Evolutionary conservation across 2,797 vertebrate genomes (phyloP).

Genomic region (Urophycis tenuis): DNA sequence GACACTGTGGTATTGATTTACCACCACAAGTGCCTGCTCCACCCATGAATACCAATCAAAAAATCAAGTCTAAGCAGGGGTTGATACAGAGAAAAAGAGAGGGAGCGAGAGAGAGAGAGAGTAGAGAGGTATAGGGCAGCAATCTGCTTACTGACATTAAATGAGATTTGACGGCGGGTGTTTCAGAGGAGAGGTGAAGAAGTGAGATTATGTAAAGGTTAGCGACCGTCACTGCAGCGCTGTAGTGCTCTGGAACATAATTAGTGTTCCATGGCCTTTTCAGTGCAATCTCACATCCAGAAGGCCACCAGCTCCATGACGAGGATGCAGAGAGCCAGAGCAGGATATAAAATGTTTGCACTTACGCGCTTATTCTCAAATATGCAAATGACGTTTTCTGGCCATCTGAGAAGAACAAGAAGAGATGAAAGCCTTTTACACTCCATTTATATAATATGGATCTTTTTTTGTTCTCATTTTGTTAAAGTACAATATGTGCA

Average conservation of each 20-base stretch:
- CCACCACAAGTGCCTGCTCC: slow-evolving; percentile 53
- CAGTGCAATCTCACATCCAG: slow-evolving; percentile 44
- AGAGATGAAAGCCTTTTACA: too few species aligned
- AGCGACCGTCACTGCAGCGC: slow-evolving; percentile 42
- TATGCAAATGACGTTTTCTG: slow-evolving; percentile 34
- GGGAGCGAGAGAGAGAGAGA: slow-evolving; percentile 8
- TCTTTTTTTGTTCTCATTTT: not conserved
- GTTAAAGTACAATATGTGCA: not conserved
- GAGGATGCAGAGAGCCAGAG: slow-evolving; percentile 36
- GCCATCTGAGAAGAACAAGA: too few species aligned
- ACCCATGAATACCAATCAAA: slow-evolving; percentile 59
- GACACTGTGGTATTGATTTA: slow-evolving; percentile 69
- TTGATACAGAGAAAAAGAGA: slow-evolving; percentile 10
- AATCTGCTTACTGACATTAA: slow-evolving; percentile 59
- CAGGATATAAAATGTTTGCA: slow-evolving; percentile 43
- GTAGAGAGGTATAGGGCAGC: slow-evolving; percentile 2
- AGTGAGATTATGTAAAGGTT: slow-evolving; percentile 64
- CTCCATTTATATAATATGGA: not conserved
- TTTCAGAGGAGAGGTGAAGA: slow-evolving; percentile 56
- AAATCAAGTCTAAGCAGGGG: slow-evolving; percentile 34
- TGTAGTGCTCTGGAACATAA: slow-evolving; percentile 63
- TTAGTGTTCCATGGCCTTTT: slow-evolving; percentile 61
- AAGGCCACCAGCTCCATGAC: slow-evolving; percentile 30
- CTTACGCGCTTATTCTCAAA: slow-evolving; percentile 33
- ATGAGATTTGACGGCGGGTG: slow-evolving; percentile 46